Evolutionary conservation across 37 sponge, comb jelly and placozoan genomes (phyloP), one percentile per base, ranked within the genome.

Genomic region (Cliona cf. orientalis): DNA sequence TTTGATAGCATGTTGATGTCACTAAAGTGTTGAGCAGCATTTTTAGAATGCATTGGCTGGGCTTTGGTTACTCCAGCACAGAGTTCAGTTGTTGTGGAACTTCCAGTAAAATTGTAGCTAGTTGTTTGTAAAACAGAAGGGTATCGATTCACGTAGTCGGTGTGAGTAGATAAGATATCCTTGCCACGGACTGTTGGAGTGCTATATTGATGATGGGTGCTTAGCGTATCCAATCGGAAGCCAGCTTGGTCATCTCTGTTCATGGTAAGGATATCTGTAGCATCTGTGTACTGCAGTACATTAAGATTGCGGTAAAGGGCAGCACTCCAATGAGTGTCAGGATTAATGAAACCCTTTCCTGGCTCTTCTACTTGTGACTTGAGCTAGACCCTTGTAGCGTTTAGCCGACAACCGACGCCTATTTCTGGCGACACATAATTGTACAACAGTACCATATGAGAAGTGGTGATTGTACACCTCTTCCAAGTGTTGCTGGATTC

Each of bases 51-150:
- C 7, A 78, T 19, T 53, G 34, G 34, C 2, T 11, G 32, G 5
- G 71, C 81, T 43, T 80, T 80, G 25, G 60, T 64, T 23, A 80
- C 71, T 57, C 71, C 81, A 7, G 53, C 81, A 80, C 81, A 80
- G 9, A 69, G 6, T 31, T 80, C 81, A 3, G 3, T 7, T 21
- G 81, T 80, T 32, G 81, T 69, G 3, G 41, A n/a, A 25, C 46
- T 80, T 34, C 41, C 22, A 23, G 81, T 69, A 68, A 80, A 80
- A 43, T 80, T 80, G 38, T 80, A 80, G 7, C 65, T 69, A 17
- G 81, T 80, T 29, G 81, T 80, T 49, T 80, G 81, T 21, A 80
- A 35, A 22, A 69, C 26, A 9, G 60, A 69, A 39, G 71, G 81
- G 71, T 67, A 46, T 21, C 26, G 2, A 68, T 80, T 80, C 7